These are phyloP conservation scores for Drosophila jambulina DNA, from an alignment of 1,140 invertebrate species.

Conservation along the genomic window DNA sequence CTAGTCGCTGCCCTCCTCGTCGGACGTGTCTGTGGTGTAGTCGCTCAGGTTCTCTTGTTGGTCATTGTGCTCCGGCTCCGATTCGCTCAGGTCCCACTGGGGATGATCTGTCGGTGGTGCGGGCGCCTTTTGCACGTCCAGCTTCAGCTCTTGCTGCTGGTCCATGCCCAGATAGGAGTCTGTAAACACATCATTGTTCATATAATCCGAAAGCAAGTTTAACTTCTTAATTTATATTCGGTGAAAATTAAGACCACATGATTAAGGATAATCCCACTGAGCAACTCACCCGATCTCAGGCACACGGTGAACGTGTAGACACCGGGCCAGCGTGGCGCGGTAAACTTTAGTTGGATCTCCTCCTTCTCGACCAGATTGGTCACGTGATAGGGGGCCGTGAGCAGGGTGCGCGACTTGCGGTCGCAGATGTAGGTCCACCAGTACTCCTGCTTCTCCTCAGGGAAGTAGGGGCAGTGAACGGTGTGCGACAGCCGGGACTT, in stretches of 20 bases:
- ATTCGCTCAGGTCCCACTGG: slow-evolving; percentile 98
- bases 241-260: not conserved
- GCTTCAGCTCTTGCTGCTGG: slow-evolving; percentile 95
- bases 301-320: slow-evolving; percentile 97
- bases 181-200: slow-evolving; percentile 25
- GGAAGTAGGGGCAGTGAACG: slow-evolving; percentile 98
- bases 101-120: slow-evolving; percentile 95
- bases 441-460: slow-evolving; percentile 98
- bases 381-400: slow-evolving; percentile 96
- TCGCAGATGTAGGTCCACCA: slow-evolving; percentile 99
- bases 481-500: slow-evolving; percentile 97
- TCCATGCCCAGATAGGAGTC: slow-evolving; percentile 98
- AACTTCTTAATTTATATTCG: not conserved
- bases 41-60: slow-evolving; percentile 88
- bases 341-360: slow-evolving; percentile 97
- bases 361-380: slow-evolving; percentile 92
- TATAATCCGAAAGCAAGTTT: not conserved
- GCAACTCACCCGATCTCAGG: slow-evolving; percentile 89
- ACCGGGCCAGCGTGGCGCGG: slow-evolving; percentile 96
- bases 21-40: slow-evolving; percentile 88
- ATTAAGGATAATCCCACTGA: too few species aligned
- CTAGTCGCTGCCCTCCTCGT: slow-evolving; percentile 85
- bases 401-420: slow-evolving; percentile 94
- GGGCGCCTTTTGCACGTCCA: slow-evolving; percentile 98
- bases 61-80: slow-evolving; percentile 92